These are phyloP conservation scores for Scolopax mira DNA, from an alignment of 2,113 vertebrate species.

Conservation along the genomic window DNA sequence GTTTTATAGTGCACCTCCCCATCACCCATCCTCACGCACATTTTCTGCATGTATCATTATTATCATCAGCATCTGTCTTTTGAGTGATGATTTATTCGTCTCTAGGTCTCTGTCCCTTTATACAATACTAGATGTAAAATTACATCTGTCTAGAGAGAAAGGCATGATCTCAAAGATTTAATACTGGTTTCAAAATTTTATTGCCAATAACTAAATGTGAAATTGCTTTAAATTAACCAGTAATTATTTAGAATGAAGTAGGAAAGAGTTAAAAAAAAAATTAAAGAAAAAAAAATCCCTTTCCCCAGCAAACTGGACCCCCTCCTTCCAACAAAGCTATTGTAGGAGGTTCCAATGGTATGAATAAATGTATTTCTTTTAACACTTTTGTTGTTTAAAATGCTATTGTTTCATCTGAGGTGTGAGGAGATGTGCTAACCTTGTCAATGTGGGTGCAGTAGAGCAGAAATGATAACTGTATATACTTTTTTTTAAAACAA, in stretches of 20 bases:
- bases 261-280: conserved; percentile 6
- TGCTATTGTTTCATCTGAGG: conserved; percentile 74
- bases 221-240: neutral
- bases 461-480: conserved; percentile 80
- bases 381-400: conserved; percentile 71
- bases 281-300: neutral
- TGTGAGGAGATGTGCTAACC: conserved; percentile 73
- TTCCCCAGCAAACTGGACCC: neutral
- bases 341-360: conserved; percentile 45
- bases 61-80: conserved; percentile 31
- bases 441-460: conserved; percentile 71
- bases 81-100: conserved; percentile 1
- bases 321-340: conserved; percentile 31
- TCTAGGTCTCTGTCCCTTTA: conserved; percentile 6
- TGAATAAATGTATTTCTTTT: conserved; percentile 71
- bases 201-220: neutral
- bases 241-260: conserved; percentile 33
- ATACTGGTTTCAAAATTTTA: neutral
- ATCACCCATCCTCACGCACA: neutral
- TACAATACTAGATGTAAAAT: neutral
- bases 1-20: neutral
- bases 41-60: neutral
- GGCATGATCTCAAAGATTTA: neutral
- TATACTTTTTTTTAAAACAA: conserved; percentile 65
- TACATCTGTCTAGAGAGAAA: conserved; percentile 1